phyloP scores from a whole-genome alignment of 2,797 vertebrate genomes.

The Megaceryle alcyon region DNA sequence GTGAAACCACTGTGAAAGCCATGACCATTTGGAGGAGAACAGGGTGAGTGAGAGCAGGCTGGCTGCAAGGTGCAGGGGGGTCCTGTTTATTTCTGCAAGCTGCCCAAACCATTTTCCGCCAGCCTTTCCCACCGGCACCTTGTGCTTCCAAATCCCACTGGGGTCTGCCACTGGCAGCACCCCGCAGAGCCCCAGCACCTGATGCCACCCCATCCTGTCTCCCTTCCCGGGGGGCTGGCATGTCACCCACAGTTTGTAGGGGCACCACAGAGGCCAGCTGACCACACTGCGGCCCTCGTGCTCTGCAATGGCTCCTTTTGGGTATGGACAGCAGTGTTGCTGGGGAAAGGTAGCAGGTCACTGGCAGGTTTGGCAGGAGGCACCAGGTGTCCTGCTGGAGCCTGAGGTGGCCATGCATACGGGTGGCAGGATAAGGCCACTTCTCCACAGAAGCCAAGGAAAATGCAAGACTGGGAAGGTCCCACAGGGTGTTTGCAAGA shows the following conservation, averaged over 20 bases:
- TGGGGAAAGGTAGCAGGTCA: not conserved
- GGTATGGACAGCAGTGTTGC: not conserved
- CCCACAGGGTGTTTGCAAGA: not conserved
- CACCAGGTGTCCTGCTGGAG: rapidly evolving
- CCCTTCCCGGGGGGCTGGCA: not conserved
- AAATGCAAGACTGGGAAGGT: not conserved
- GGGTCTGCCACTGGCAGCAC: not conserved
- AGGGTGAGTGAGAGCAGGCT: not conserved
- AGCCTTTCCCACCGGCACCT: not conserved
- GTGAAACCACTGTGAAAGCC: not conserved
- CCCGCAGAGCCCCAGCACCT: not conserved
- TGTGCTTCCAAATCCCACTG: not conserved
- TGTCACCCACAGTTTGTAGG: not conserved
- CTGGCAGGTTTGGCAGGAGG: not conserved
- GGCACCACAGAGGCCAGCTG: not conserved
- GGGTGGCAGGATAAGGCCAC: not conserved
- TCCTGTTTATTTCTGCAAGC: not conserved
- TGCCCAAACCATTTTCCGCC: not conserved
- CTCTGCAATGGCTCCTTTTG: not conserved
- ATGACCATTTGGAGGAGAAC: not conserved
- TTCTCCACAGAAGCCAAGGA: not conserved
- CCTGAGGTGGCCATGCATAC: rapidly evolving
- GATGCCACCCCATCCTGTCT: not conserved
- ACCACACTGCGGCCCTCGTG: not conserved
- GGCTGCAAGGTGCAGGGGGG: no score